Evolutionary conservation across 2,888 invertebrate species (phyloP).

Genomic region (Drepanosiphum platanoidis): DNA sequence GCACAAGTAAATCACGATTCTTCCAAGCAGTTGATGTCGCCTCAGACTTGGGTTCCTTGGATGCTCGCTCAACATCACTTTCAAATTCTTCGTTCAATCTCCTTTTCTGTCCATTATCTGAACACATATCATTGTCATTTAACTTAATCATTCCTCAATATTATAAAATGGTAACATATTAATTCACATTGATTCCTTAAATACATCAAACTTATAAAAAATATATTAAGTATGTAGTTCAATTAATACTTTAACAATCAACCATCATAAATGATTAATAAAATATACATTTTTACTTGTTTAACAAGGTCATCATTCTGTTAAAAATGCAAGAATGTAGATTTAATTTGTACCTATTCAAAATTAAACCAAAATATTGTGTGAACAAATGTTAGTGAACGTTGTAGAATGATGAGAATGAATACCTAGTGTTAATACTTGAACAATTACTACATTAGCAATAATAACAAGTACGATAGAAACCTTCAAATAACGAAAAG

Average conservation of each 20-base stretch:
- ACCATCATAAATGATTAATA: neutral
- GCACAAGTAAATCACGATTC: slow-evolving; percentile 96
- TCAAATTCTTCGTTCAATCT: slow-evolving; percentile 95
- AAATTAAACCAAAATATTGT: neutral
- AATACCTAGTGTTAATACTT: neutral
- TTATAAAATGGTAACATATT: slow-evolving; percentile 51
- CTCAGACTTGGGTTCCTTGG: slow-evolving; percentile 86
- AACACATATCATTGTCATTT: slow-evolving; percentile 65
- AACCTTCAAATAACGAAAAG: neutral
- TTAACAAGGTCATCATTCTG: slow-evolving; percentile 10
- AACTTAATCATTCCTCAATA: slow-evolving; percentile 64
- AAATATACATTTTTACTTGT: neutral
- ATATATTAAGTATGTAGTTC: slow-evolving; percentile 1
- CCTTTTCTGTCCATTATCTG: slow-evolving; percentile 84
- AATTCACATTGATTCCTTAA: slow-evolving; percentile 50
- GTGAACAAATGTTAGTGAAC: neutral
- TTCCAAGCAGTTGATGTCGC: slow-evolving; percentile 90
- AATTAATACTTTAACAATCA: slow-evolving; percentile 2
- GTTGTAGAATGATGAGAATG: neutral
- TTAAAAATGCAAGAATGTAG: neutral
- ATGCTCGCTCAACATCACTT: slow-evolving; percentile 82
- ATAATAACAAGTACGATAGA: neutral
- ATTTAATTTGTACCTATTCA: neutral
- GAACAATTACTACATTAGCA: neutral
- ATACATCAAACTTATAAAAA: slow-evolving; percentile 50